Conservation (phyloP, 2,888 invertebrate species). For the Pammene aurita region DNA sequence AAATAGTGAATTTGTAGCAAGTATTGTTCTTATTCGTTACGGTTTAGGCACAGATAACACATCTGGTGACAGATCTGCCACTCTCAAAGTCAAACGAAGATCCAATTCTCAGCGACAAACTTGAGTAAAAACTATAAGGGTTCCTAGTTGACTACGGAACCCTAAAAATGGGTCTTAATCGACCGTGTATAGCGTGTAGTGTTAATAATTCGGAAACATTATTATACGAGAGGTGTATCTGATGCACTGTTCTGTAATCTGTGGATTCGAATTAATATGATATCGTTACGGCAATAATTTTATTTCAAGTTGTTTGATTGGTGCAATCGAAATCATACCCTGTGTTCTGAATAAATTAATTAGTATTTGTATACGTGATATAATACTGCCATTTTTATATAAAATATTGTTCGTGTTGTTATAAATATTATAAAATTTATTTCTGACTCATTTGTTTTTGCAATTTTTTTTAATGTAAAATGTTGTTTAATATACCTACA, state of each 20-base stretch:
- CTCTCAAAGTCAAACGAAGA: too few relatives aligned
- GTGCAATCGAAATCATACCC: conserved; percentile 52
- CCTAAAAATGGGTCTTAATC: too few relatives aligned
- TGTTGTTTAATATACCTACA: conserved; percentile 42
- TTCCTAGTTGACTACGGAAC: too few relatives aligned
- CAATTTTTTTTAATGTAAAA: conserved; percentile 40
- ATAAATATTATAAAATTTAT: conserved; percentile 31
- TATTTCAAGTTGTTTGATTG: conserved; percentile 51
- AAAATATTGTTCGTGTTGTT: conserved; percentile 58
- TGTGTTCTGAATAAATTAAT: conserved; percentile 63
- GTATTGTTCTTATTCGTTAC: conserved; percentile 54
- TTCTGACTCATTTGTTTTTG: conserved; percentile 30
- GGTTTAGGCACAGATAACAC: conserved; percentile 29
- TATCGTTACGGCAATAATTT: conserved; percentile 70
- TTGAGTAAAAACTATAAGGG: too few relatives aligned
- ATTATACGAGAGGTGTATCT: neutral
- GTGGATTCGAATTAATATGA: conserved; percentile 38
- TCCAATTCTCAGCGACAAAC: too few relatives aligned
- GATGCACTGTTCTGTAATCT: neutral
- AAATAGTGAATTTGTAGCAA: conserved; percentile 52
- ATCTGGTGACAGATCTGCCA: too few relatives aligned
- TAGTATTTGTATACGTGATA: conserved; percentile 76
- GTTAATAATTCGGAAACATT: too few relatives aligned
- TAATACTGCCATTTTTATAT: conserved; percentile 77
- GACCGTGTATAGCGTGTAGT: too few relatives aligned